A percentile compares a stretch with the other conserved stretches of the same genome.
Evolutionary conservation across 2,888 invertebrate species (phyloP).

Genomic region (Trilocha varians): DNA sequence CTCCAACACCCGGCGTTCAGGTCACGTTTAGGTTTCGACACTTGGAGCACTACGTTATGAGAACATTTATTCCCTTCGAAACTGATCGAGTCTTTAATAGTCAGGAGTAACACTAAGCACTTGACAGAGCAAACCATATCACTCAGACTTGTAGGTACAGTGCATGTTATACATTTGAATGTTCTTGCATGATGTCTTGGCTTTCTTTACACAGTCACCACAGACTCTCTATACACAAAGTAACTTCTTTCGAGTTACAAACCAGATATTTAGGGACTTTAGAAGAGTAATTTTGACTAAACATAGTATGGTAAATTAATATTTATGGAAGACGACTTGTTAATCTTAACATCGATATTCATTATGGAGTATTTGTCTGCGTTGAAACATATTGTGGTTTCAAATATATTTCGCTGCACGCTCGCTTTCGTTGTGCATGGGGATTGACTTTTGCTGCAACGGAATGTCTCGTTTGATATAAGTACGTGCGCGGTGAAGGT

Average conservation of each 20-base stretch:
- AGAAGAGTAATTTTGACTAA: neutral
- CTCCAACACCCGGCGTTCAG: conserved; percentile 41
- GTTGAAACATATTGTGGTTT: conserved; percentile 47
- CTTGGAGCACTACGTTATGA: conserved; percentile 24
- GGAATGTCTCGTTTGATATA: conserved; percentile 57
- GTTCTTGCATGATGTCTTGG: conserved; percentile 72
- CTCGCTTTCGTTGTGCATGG: conserved; percentile 73
- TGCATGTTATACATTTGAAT: conserved; percentile 49
- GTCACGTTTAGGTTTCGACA: conserved; percentile 34
- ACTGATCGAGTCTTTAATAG: conserved; percentile 26
- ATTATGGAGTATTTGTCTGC: neutral
- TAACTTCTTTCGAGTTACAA: neutral
- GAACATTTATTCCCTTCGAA: conserved; percentile 11
- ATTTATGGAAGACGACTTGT: neutral
- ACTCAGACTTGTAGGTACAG: conserved; percentile 64
- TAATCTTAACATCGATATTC: neutral
- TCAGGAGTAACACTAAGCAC: conserved; percentile 49
- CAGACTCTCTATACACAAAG: conserved; percentile 27
- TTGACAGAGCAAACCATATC: conserved; percentile 39
- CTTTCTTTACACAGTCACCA: conserved; percentile 55
- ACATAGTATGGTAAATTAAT: neutral
- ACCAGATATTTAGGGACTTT: neutral
- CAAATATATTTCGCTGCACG: conserved; percentile 66
- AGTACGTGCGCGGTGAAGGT: conserved; percentile 51
- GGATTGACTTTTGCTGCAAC: conserved; percentile 64